Evolutionary conservation across 2,113 vertebrate genomes (phyloP).

Genomic region (Galbula dea): DNA sequence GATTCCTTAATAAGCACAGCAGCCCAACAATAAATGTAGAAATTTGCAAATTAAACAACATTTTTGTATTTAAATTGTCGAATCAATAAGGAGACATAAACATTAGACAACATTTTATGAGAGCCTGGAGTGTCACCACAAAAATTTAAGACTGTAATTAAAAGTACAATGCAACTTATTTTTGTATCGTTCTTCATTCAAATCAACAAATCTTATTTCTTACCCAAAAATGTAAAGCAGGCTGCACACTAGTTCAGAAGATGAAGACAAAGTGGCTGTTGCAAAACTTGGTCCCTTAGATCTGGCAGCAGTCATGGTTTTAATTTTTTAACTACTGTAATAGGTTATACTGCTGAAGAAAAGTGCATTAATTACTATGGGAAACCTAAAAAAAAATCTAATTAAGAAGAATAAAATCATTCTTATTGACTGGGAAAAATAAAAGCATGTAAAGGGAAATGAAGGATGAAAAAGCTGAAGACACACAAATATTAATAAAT

Average conservation of each 20-base stretch:
- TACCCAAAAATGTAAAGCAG: slow-evolving; percentile 56
- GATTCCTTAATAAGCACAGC: not conserved
- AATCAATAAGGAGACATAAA: slow-evolving; percentile 43
- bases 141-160: slow-evolving; percentile 65
- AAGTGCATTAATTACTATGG: slow-evolving; percentile 60
- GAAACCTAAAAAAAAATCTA: slow-evolving; percentile 44
- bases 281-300: slow-evolving; percentile 33
- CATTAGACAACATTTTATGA: slow-evolving; percentile 53
- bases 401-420: slow-evolving; percentile 55
- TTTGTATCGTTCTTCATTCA: slow-evolving; percentile 44
- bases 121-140: slow-evolving; percentile 51
- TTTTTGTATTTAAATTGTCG: slow-evolving; percentile 38
- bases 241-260: slow-evolving; percentile 46
- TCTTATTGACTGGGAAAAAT: slow-evolving; percentile 61
- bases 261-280: slow-evolving; percentile 55
- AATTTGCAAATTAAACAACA: not conserved
- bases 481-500: slow-evolving; percentile 18
- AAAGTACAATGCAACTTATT: slow-evolving; percentile 63
- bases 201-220: slow-evolving; percentile 58
- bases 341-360: slow-evolving; percentile 46
- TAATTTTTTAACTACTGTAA: slow-evolving; percentile 59
- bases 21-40: not conserved
- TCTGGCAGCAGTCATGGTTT: slow-evolving; percentile 52
- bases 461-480: slow-evolving; percentile 29
- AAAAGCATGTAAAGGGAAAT: slow-evolving; percentile 42